Evolutionary conservation across 2,888 invertebrate genomes (phyloP), one percentile per base, ranked within the genome.

Genomic region (Hypena proboscidalis): DNA sequence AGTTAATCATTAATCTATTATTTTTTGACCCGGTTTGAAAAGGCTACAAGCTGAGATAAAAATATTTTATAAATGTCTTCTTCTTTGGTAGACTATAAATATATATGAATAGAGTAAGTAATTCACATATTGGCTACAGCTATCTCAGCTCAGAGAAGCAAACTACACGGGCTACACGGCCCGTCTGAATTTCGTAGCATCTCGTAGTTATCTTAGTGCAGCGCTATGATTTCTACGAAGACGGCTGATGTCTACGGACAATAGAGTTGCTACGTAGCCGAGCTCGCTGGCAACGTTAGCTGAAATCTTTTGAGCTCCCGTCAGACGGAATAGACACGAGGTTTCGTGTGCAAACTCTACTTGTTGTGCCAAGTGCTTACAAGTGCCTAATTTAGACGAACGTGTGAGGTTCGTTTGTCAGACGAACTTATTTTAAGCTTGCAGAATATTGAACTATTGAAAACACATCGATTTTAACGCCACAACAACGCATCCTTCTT

Each of bases 221-320:
- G 44, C 46, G 67, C 60, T 70, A 65, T 65, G 67, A 58, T 36
- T n/a, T 48, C 68, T 66, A 67, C 70, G 65, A 70, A 71, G 74
- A 72, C 70, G 73, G 63, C 47, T 59, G 67, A 68, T 72, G 72
- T 73, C 71, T 74, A 68, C 74, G 74, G 64, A 83, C 83, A 84
- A 84, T 82, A 58, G 70, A 70, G 74, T 54, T 68, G 70, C 70
- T 65, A 67, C 58, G 70, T 72, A 78, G 71, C 74, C 66, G 70
- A 74, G 76, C 73, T 70, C 70, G 48, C 61, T 56, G 58, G 55
- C 67, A 65, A 69, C 65, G 70, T 66, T 70, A 58, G 64, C 65
- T 69, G 67, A 64, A 73, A 77, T 75, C 83, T 80, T 83, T 83
- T 80, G 80, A 83, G 77, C 74, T 81, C 72, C 67, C 72, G 60